Conservation (phyloP, 2,888 invertebrate genomes). For the Mycogona germanica region DNA sequence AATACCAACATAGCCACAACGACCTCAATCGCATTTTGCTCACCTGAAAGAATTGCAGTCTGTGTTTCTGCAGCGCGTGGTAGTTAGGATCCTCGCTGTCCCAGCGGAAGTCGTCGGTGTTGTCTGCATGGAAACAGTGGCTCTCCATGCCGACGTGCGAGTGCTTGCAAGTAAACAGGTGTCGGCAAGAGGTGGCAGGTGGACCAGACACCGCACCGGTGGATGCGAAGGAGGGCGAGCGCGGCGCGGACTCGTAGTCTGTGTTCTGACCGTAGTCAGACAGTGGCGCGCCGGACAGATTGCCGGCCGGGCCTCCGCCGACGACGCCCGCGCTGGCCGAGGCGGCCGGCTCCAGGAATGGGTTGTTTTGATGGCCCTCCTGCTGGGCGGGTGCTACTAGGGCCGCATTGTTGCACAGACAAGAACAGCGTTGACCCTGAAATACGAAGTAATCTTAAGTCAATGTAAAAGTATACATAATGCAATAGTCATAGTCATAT, state of each 20-base stretch:
- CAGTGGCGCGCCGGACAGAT: too few relatives aligned
- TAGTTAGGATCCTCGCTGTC: background rate
- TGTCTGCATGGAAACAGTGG: constrained; percentile 1
- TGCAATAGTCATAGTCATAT: too few relatives aligned
- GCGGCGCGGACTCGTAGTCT: background rate
- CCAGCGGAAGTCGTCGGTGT: background rate
- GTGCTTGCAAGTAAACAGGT: background rate
- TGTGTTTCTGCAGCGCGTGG: constrained; percentile 2
- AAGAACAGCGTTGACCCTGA: constrained; percentile 4
- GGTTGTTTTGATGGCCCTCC: background rate
- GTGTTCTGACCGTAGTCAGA: background rate
- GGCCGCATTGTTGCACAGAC: background rate
- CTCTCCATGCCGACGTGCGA: background rate
- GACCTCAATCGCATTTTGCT: background rate
- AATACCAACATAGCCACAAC: too few relatives aligned
- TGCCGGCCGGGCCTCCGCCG: too few relatives aligned
- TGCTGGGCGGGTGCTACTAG: background rate
- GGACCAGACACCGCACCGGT: background rate
- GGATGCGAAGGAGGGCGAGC: background rate
- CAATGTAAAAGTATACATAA: too few relatives aligned
- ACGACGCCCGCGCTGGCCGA: background rate
- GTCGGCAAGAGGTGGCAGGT: background rate
- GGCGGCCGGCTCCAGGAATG: background rate
- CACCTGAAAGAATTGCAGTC: constrained; percentile 5
- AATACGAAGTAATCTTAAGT: too few relatives aligned